Evolutionary conservation across 2,888 invertebrate species (phyloP), one percentile per base, ranked within the genome.

Genomic region (Crematogaster levior): DNA sequence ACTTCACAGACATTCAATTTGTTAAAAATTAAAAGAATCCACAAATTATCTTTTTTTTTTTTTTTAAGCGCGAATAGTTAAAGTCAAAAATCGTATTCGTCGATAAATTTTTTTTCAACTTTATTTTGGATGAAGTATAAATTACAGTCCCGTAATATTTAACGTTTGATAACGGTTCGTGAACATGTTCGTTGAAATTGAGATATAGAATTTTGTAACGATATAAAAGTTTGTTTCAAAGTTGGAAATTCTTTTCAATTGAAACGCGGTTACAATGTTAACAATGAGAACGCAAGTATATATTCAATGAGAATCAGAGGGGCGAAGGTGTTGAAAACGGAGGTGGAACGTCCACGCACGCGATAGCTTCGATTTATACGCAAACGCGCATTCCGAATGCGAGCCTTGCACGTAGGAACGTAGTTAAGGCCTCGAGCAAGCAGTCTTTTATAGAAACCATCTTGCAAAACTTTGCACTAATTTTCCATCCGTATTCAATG

Each of bases 301-400:
- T 72, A 60, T 72, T 80, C 73, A 60, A 58, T 24, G 73, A 68
- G 12, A 51, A 15, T 0, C 51, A 51, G 24, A 53, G 30, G 21
- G 40, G 43, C 65, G 75, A 61, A 82, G 72, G 81, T 65, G 81
- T 51, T 74, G 73, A 73, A 65, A 73, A 81, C 46, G 43, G 74
- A 73, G 73, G 82, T 74, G 72, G 51, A 61, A 48, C 53, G 68
- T 65, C 46, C 68, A 60, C 79, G 68, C 82, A 60, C 68, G 77
- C 77, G 58, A 82, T 79, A 66, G 48, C 34, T 65, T 74, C 65
- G 65, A 74, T 74, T 74, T 63, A 46, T 65, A 74, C 65, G 74
- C 61, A 74, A 74, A 74, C 74, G 34, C 46, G 48, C 74, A 63
- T 63, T 74, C 63, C 63, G n/a, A 48, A 27, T 24, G 34, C 61